phyloP scores from a whole-genome alignment of 1,140 invertebrate species.

The Drosophila ironensis region DNA sequence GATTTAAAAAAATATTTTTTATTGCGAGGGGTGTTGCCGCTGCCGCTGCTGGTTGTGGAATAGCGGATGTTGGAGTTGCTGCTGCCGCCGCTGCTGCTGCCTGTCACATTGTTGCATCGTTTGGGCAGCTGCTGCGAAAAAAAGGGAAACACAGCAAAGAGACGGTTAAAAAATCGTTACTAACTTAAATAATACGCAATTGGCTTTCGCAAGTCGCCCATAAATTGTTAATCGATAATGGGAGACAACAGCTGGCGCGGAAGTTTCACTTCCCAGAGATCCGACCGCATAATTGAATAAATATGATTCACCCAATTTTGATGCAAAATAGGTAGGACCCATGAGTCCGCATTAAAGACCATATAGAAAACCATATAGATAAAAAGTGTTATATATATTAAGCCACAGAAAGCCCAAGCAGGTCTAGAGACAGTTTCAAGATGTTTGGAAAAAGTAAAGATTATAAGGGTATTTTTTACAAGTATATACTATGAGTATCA shows the following conservation, averaged over 20 bases:
- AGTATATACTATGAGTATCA: too few species aligned
- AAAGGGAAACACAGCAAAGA: neutral
- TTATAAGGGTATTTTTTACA: too few species aligned
- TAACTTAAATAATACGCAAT: neutral
- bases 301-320: too few species aligned
- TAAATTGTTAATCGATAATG: neutral
- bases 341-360: too few species aligned
- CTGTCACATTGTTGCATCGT: constrained; percentile 65
- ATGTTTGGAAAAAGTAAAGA: too few species aligned
- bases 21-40: neutral
- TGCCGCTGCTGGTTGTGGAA: neutral
- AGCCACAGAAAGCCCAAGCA: too few species aligned
- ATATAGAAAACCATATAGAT: too few species aligned
- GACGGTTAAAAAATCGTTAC: neutral
- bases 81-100: constrained; percentile 22
- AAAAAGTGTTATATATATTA: too few species aligned
- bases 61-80: constrained; percentile 2
- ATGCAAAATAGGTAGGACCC: too few species aligned
- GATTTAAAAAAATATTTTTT: neutral
- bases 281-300: neutral
- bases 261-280: neutral
- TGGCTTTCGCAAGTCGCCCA: neutral
- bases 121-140: constrained; percentile 51
- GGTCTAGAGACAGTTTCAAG: too few species aligned
- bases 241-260: neutral